Evolutionary conservation across 2,888 invertebrate genomes (phyloP).

Genomic region (Rhingia rostrata): DNA sequence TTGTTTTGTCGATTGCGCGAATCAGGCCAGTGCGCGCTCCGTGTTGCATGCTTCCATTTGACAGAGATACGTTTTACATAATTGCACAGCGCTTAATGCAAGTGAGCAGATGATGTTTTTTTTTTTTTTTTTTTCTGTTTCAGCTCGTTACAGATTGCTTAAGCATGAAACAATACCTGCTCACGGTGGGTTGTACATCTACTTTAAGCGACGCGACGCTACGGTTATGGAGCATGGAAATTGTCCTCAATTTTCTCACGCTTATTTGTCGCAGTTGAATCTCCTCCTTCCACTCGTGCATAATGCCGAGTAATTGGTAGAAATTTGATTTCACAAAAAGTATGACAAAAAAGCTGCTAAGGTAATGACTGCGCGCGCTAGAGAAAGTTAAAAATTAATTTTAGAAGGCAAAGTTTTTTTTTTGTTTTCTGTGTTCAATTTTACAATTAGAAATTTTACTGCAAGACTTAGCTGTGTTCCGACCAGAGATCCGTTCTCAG

Average conservation of each 20-base stretch:
- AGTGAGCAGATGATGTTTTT: constrained; percentile 30
- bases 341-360: constrained; percentile 16
- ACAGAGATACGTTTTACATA: constrained; percentile 15
- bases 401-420: neutral
- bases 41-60: constrained; percentile 12
- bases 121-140: neutral
- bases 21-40: constrained; percentile 4
- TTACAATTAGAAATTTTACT: too few relatives aligned
- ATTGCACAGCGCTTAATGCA: constrained; percentile 35
- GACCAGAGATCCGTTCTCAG: too few relatives aligned
- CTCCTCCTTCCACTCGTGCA: neutral
- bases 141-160: constrained; percentile 47
- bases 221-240: constrained; percentile 24
- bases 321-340: constrained; percentile 30
- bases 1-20: constrained; percentile 14
- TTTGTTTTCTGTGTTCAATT: neutral
- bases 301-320: constrained; percentile 42
- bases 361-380: neutral
- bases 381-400: constrained; percentile 5
- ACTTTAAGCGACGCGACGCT: neutral
- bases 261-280: neutral
- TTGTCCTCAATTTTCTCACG: constrained; percentile 36
- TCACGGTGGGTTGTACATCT: neutral
- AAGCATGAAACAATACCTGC: constrained; percentile 39
- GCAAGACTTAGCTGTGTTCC: too few relatives aligned